Evolutionary conservation across 2,888 invertebrate genomes (phyloP), one percentile per base, ranked within the genome.

Genomic region (Sminthurides aquaticus): DNA sequence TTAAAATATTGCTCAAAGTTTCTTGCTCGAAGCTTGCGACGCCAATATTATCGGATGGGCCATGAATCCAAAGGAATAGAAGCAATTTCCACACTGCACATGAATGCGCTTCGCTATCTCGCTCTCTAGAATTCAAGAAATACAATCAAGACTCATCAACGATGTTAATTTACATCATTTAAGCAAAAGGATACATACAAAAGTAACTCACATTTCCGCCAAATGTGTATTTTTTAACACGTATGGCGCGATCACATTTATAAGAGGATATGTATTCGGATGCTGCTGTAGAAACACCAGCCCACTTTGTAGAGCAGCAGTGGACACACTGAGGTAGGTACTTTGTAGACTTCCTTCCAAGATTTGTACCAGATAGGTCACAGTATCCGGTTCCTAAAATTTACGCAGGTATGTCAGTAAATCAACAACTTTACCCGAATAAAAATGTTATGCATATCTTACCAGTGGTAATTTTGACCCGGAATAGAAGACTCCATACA

Each of bases 401-500:
- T 61, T 20, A 52, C 58, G 29, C 15, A 25, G 18, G 34, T n/a
- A 8, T 29, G 18, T 57, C 24, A 57, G 25, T 20, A 26, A 15
- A 25, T 25, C 26, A 27, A 15, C 11, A n/a, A 11, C 57, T 15
- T 24, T 24, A 11, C 8, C 11, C 28, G 15, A 57, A 11, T 8
- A 27, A 15, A 57, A 57, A 15, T 24, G 20, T n/a, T 11, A 54
- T 8, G 54, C n/a, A 28, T 29, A 43, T 49, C 22, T 34, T 62
- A 73, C 72, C 65, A 71, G 18, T 22, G 70, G 60, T 49, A 73
- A 64, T 63, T 68, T 72, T 11, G 87, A 85, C 1, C 85, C 84
- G 3, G 87, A 82, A 79, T 88, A 88, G 75, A 86, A 86, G 22
- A 85, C 81, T 1, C 85, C 86, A 5, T 87, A 79, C 20, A 85